Base-by-base conservation (phyloP, 2,797 vertebrate genomes). In the Rhabdomys pumilio region DNA sequence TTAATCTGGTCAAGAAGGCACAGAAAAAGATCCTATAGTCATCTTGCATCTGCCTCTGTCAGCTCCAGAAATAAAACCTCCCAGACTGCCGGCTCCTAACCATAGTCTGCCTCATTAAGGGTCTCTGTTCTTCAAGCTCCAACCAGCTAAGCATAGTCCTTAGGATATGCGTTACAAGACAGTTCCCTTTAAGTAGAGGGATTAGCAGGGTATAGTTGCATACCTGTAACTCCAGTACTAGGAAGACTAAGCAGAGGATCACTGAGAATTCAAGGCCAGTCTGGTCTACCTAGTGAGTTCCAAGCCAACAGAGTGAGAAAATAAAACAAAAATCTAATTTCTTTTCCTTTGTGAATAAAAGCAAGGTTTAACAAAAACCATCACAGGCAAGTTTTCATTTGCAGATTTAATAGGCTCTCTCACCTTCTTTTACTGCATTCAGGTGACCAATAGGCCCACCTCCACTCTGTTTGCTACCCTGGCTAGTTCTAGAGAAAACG, bases 261-360 rank as follows among this genome's bases (percentile, higher is more conserved):
- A 12, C 38, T 69, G 13, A 3, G 14, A 87, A 34, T 72, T 72
- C 65, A 26, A 72, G 50, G 34, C 26, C 65, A 87, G 11, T 34
- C 29, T 89, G 55, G 55, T 47, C n/a, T 47, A 47, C n/a, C 4
- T 61, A 34, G 38, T 61, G 9, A 73, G 11, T 61, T 47, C 19
- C 55, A 47, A 55, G 72, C 19, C 65, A 22, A 76, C 29, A 31
- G 3, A 44, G 26, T 75, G 38, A 73, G 53, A 73, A 65, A 65
- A 19, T 41, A 63, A 65, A 84, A 47, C 22, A 9, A 83, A 59
- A 57, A 55, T 22, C 26, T 31, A 6, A 83, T 89, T 96, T 84
- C 38, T 69, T 75, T 90, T 41, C 47, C 53, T 90, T 93, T 88
- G 95, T 90, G 87, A 90, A 67, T 79, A 82, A 95, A 93, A 90